Evolutionary conservation across 1,140 invertebrate species (phyloP).

Genomic region (Drosophila nigromelanica): DNA sequence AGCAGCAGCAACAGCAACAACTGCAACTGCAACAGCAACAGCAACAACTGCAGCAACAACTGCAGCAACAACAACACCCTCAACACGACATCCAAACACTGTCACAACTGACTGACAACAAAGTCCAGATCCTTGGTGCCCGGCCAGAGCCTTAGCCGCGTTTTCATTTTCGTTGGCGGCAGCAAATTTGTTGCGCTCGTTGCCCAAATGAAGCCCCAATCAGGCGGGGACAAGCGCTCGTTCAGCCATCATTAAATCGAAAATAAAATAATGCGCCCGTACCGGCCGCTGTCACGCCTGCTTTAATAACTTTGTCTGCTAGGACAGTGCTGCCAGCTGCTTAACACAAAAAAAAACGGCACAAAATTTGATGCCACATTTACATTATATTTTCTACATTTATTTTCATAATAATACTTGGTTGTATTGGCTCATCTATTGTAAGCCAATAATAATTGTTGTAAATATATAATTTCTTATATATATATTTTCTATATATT

Average conservation of each 20-base stretch:
- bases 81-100: slow-evolving; percentile 40
- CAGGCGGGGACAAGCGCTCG: slow-evolving; percentile 49
- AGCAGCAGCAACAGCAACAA: slow-evolving; percentile 63
- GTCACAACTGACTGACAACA: slow-evolving; percentile 49
- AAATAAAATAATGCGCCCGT: slow-evolving; percentile 76
- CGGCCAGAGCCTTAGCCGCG: neutral
- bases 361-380: too few relatives aligned
- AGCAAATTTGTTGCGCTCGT: slow-evolving; percentile 61
- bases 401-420: too few relatives aligned
- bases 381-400: too few relatives aligned
- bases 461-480: too few relatives aligned
- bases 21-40: slow-evolving; percentile 53
- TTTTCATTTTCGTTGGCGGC: slow-evolving; percentile 42
- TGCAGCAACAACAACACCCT: slow-evolving; percentile 11
- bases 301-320: slow-evolving; percentile 67
- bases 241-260: slow-evolving; percentile 75
- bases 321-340: too few relatives aligned
- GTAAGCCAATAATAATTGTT: too few relatives aligned
- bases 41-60: slow-evolving; percentile 38
- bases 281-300: slow-evolving; percentile 58
- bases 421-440: too few relatives aligned
- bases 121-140: slow-evolving; percentile 11
- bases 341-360: too few relatives aligned
- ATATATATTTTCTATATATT: too few relatives aligned
- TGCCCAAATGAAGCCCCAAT: slow-evolving; percentile 60